phyloP scores from a whole-genome alignment of 2,888 invertebrate species.

The Polyommatus icarus region DNA sequence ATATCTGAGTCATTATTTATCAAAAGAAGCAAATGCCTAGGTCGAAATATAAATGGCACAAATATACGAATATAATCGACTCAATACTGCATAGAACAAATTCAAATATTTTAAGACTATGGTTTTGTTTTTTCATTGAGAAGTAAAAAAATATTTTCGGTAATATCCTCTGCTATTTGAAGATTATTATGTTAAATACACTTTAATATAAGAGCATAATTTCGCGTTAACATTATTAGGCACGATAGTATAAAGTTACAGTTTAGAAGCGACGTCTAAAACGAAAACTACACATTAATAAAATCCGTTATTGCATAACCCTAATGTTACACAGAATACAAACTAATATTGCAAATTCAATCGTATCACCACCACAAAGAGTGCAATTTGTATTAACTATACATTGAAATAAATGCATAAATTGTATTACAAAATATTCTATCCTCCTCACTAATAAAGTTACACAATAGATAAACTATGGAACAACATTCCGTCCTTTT shows the following conservation, averaged over 20 bases:
- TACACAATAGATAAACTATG: not conserved
- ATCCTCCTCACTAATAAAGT: not conserved
- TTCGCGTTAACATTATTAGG: constrained; percentile 7
- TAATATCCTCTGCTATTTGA: not conserved
- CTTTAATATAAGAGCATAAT: not conserved
- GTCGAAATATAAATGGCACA: not conserved
- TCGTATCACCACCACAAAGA: constrained; percentile 12
- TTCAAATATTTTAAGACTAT: not conserved
- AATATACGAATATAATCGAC: not conserved
- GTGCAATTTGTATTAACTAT: constrained; percentile 24
- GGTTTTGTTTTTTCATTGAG: not conserved
- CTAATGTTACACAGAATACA: constrained; percentile 29
- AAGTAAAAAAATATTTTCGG: constrained; percentile 23
- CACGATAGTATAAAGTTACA: constrained; percentile 30
- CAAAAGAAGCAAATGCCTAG: not conserved
- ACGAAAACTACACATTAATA: not conserved
- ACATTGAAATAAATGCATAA: constrained; percentile 20
- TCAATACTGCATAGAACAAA: not conserved
- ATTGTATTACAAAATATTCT: not conserved
- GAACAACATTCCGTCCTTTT: not conserved
- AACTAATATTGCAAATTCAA: constrained; percentile 28
- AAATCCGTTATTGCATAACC: constrained; percentile 25
- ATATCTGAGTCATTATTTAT: not conserved
- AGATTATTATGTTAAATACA: constrained; percentile 6
- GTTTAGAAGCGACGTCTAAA: constrained; percentile 13